Conservation (phyloP, 2,888 invertebrate species). For the Cryptocheilus praepositus region DNA sequence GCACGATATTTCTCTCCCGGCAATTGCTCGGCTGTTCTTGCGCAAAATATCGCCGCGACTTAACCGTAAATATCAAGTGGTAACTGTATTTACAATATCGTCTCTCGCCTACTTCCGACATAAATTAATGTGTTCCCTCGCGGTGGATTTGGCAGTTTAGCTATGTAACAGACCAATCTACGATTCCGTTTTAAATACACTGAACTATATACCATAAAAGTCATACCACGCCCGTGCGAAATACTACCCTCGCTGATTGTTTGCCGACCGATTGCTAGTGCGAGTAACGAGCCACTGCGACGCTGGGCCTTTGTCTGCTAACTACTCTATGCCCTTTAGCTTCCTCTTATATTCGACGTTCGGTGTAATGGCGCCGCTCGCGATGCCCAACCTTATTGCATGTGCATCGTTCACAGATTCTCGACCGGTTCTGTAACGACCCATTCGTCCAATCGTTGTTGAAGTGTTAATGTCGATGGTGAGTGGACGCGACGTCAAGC, state of each 20-base stretch:
- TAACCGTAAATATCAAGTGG: constrained; percentile 39
- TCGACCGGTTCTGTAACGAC: too few relatives aligned
- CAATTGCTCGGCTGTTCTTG: constrained; percentile 1
- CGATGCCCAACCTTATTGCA: too few relatives aligned
- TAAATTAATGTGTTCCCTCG: constrained; percentile 20
- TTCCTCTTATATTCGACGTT: too few relatives aligned
- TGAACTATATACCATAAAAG: constrained; percentile 25
- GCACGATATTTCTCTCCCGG: not conserved
- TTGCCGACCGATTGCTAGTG: too few relatives aligned
- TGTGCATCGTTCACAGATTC: too few relatives aligned
- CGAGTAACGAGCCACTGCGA: too few relatives aligned
- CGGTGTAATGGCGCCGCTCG: too few relatives aligned
- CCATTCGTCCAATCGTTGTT: too few relatives aligned
- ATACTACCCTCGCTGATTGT: constrained; percentile 5
- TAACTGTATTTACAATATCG: constrained; percentile 50
- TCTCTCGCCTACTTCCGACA: constrained; percentile 29
- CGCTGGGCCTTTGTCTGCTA: too few relatives aligned
- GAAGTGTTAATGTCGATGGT: too few relatives aligned
- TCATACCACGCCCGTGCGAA: constrained; percentile 10
- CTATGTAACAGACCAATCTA: constrained; percentile 40
- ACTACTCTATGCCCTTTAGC: too few relatives aligned
- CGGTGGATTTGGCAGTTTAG: constrained; percentile 38
- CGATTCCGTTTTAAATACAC: constrained; percentile 20
- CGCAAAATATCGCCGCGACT: constrained; percentile 22
- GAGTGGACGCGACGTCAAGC: too few relatives aligned